Base-by-base conservation (phyloP, 2,113 vertebrate genomes). In the Aphyosemion australe region DNA sequence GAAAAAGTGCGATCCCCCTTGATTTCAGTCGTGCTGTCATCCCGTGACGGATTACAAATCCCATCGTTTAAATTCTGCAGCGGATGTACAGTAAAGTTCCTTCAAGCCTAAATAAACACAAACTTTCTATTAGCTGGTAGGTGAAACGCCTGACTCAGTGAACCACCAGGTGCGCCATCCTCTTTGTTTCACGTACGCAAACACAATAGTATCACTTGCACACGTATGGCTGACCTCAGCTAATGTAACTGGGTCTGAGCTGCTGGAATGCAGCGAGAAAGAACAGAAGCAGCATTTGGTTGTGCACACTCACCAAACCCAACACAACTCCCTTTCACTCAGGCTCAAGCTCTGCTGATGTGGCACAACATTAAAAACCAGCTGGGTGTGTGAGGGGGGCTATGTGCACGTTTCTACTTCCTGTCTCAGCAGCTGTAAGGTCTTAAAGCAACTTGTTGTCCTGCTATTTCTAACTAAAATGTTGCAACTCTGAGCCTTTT, bases 351-450 rank as follows among this genome's bases (percentile, higher is more conserved):
- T 68, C 31, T 82, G 84, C 79, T 79, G 83, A 78, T 69, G 50
- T 71, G n/a, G 46, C 67, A 65, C 32, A 84, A 86, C 70, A 64
- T 26, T 21, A 65, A 74, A 18, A 62, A n/a, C 74, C 78, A 82
- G 63, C 78, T 76, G 63, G 18, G 1, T 62, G 46, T 59, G 42
- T 41, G 34, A 37, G 34, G 9, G 34, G 9, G 34, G 9, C n/a
- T n/a, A n/a, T n/a, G 34, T 8, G 34, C 21, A 5, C 1, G 12
- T 59, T 61, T 19, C 11, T 9, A 5, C 55, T 77, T 79, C 52
- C 52, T 61, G 49, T 61, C 34, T 43, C 16, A 60, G 56, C 70
- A 70, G 59, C 62, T 82, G 43, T 61, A 15, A 39, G n/a, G 62
- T 46, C 39, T 50, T 45, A 45, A 69, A 4, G 50, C 10, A 58